Evolutionary conservation across 1,140 invertebrate species (phyloP).

Genomic region (Pygmarrhopalites habei): DNA sequence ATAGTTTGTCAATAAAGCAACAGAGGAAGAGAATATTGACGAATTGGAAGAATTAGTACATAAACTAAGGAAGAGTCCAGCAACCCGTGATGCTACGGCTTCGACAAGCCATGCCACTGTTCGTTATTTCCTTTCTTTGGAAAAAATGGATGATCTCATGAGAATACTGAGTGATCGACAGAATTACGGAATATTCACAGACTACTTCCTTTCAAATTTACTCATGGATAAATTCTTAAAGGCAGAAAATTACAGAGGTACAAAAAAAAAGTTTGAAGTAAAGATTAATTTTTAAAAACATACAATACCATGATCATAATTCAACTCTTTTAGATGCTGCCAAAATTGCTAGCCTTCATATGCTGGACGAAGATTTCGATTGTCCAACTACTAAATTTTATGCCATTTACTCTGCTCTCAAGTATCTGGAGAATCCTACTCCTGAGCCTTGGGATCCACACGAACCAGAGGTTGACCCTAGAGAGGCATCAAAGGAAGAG

Average conservation of each 20-base stretch:
- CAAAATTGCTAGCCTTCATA: slow-evolving; percentile 65
- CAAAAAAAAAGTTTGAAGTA: no score
- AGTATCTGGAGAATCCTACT: slow-evolving; percentile 56
- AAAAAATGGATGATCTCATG: slow-evolving; percentile 56
- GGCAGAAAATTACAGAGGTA: slow-evolving; percentile 53
- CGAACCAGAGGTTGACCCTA: slow-evolving; percentile 39
- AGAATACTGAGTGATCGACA: slow-evolving; percentile 68
- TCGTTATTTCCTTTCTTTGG: slow-evolving; percentile 55
- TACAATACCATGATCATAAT: not conserved
- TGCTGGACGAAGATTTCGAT: slow-evolving; percentile 80
- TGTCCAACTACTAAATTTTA: slow-evolving; percentile 64
- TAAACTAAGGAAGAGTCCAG: slow-evolving; percentile 60
- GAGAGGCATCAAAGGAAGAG: slow-evolving; percentile 45
- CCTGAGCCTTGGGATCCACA: slow-evolving; percentile 45
- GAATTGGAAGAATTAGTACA: slow-evolving; percentile 62
- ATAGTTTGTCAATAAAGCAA: slow-evolving; percentile 56
- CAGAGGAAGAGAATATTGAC: slow-evolving; percentile 48
- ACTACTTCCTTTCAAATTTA: slow-evolving; percentile 68
- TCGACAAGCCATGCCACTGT: slow-evolving; percentile 76
- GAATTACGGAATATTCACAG: slow-evolving; percentile 83
- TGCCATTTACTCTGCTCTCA: slow-evolving; percentile 65
- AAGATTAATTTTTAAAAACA: not conserved
- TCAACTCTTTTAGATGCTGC: slow-evolving; percentile 57
- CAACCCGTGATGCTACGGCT: slow-evolving; percentile 59
- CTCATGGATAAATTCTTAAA: slow-evolving; percentile 74